phyloP scores from a whole-genome alignment of 1,140 invertebrate genomes.

The Ips nitidus region DNA sequence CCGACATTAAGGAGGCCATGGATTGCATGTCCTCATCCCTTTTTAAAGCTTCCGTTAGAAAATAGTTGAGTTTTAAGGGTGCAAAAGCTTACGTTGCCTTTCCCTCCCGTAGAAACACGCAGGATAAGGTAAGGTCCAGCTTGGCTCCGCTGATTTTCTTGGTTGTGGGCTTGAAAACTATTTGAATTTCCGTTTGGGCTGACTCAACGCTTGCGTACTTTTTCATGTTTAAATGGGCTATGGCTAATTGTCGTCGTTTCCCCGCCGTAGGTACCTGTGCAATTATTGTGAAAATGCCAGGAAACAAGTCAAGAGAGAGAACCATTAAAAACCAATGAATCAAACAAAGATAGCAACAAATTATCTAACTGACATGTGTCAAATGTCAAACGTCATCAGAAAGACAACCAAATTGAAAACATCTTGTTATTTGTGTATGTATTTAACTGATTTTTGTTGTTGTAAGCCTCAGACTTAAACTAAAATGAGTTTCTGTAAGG shows the following conservation, averaged over 20 bases:
- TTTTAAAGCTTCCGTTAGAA: constrained; percentile 7
- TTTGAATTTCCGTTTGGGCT: constrained; percentile 76
- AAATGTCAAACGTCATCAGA: too few relatives aligned
- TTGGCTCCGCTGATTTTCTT: constrained; percentile 77
- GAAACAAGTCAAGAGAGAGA: too few relatives aligned
- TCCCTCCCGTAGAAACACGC: constrained; percentile 89
- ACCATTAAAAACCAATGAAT: too few relatives aligned
- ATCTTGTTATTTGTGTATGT: too few relatives aligned
- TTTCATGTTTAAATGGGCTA: constrained; percentile 86
- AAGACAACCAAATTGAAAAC: too few relatives aligned
- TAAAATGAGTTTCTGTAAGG: too few relatives aligned
- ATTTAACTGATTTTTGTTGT: too few relatives aligned
- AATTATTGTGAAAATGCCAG: too few relatives aligned
- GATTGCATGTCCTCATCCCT: constrained; percentile 99
- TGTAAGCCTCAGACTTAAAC: too few relatives aligned
- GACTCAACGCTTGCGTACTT: constrained; percentile 87
- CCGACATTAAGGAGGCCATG: constrained; percentile 91
- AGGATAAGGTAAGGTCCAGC: constrained; percentile 86
- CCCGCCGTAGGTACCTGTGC: constrained; percentile 74
- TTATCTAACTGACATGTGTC: too few relatives aligned
- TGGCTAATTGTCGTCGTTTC: constrained; percentile 84
- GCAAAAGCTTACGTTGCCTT: constrained; percentile 87
- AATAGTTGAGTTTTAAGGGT: not conserved
- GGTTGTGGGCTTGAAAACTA: constrained; percentile 76
- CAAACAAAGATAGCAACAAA: too few relatives aligned